Evolutionary conservation across 1,140 invertebrate genomes (phyloP).

Genomic region (Psix sp.): DNA sequence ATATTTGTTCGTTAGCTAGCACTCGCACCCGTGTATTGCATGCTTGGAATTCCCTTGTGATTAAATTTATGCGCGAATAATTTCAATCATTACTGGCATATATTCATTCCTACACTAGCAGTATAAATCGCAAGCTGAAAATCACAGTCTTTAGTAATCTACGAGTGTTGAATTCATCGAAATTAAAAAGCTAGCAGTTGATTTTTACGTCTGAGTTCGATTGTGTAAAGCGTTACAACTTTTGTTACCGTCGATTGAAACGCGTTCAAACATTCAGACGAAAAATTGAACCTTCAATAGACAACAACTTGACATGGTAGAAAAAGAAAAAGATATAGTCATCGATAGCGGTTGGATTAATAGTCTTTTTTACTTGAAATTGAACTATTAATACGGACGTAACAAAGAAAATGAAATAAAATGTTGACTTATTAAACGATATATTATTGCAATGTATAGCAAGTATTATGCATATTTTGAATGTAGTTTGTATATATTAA

Average conservation of each 20-base stretch:
- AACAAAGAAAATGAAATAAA: no score
- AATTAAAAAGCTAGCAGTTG: conserved; percentile 12
- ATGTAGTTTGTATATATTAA: no score
- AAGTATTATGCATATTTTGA: no score
- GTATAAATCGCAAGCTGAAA: conserved; percentile 26
- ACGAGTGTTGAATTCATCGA: conserved; percentile 19
- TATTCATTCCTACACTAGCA: not conserved
- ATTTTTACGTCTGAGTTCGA: not conserved
- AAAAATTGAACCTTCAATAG: no score
- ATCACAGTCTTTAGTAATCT: conserved; percentile 39
- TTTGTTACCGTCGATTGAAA: conserved; percentile 1
- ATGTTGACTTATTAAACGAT: no score
- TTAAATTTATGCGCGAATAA: conserved; percentile 52
- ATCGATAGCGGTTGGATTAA: no score
- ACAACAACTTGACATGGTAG: no score
- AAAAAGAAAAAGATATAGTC: no score
- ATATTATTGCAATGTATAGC: no score
- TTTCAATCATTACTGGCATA: conserved; percentile 43
- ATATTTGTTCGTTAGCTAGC: conserved; percentile 42
- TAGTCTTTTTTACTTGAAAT: no score
- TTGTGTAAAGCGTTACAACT: not conserved
- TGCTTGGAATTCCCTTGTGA: conserved; percentile 41
- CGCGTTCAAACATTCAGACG: no score
- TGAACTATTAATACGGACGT: no score
- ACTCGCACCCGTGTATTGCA: conserved; percentile 21